Evolutionary conservation across 2,113 vertebrate genomes (phyloP).

Genomic region (Bubo bubo): DNA sequence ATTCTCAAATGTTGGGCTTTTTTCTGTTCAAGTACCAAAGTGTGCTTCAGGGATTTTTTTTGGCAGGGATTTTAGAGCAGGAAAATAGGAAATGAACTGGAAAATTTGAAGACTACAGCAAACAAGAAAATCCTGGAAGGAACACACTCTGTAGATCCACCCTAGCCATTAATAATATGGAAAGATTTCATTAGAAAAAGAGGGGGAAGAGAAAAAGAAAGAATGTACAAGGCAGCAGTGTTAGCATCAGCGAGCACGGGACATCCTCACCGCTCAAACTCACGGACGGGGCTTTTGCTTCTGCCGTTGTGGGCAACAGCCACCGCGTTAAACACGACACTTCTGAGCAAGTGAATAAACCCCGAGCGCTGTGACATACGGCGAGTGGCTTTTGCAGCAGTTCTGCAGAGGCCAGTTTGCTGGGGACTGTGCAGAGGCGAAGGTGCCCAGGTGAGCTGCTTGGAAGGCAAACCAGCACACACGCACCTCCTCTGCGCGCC

Average conservation of each 20-base stretch:
- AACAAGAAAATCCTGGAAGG: constrained; percentile 58
- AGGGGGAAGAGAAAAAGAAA: neutral
- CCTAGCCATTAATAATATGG: constrained; percentile 23
- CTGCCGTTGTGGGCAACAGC: accelerated
- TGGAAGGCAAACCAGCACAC: accelerated
- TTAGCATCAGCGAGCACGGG: neutral
- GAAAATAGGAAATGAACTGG: constrained; percentile 33
- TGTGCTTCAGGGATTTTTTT: neutral
- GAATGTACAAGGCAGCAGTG: neutral
- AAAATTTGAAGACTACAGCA: neutral
- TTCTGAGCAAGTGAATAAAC: neutral
- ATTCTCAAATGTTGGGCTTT: neutral
- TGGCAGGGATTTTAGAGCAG: neutral
- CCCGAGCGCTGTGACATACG: accelerated
- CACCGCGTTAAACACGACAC: accelerated
- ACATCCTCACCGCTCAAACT: accelerated
- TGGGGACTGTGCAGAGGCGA: accelerated
- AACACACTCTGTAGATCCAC: neutral
- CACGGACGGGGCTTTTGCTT: neutral
- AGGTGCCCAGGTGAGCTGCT: neutral
- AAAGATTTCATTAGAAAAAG: constrained; percentile 48
- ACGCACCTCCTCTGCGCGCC: neutral
- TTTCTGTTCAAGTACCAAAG: neutral
- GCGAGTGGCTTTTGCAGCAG: neutral
- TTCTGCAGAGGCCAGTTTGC: neutral